A percentile compares a stretch with the other conserved stretches of the same genome.
These are phyloP conservation scores for Gephyroberyx darwinii DNA, from an alignment of 2,797 vertebrate species.

Conservation along the genomic window DNA sequence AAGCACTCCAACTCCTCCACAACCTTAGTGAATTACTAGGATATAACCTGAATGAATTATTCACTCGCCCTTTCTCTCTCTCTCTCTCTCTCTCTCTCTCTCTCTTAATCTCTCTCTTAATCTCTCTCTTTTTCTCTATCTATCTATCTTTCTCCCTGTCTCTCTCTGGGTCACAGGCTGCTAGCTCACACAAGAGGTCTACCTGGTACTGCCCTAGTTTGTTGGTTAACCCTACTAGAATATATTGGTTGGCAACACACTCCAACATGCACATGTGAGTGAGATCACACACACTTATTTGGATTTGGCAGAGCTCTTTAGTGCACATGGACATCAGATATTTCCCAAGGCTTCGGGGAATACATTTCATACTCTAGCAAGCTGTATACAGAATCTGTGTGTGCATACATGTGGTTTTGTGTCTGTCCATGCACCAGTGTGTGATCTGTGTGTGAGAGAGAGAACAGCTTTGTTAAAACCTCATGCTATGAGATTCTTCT, in stretches of 20 bases:
- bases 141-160: neutral
- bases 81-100: neutral
- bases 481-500: neutral
- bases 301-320: neutral
- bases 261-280: conserved; percentile 10
- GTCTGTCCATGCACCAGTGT: neutral
- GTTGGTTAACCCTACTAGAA: neutral
- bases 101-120: conserved; percentile 3
- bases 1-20: neutral
- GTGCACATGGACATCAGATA: conserved; percentile 4
- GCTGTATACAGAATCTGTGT: neutral
- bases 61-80: neutral
- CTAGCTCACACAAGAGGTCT: neutral
- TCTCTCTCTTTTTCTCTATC: conserved; percentile 2
- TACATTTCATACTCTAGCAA: conserved; percentile 13
- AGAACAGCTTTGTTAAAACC: neutral
- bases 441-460: too few species aligned
- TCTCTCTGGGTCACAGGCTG: neutral
- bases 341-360: neutral
- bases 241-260: neutral
- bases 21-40: conserved; percentile 17
- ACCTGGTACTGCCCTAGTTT: conserved; percentile 2
- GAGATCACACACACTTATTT: neutral
- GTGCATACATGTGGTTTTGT: neutral
- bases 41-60: conserved; percentile 10